Percentiles rank a stretch among this genome's conserved stretches.
phyloP scores from a whole-genome alignment of 2,113 vertebrate species.

The Cnemophilus loriae region DNA sequence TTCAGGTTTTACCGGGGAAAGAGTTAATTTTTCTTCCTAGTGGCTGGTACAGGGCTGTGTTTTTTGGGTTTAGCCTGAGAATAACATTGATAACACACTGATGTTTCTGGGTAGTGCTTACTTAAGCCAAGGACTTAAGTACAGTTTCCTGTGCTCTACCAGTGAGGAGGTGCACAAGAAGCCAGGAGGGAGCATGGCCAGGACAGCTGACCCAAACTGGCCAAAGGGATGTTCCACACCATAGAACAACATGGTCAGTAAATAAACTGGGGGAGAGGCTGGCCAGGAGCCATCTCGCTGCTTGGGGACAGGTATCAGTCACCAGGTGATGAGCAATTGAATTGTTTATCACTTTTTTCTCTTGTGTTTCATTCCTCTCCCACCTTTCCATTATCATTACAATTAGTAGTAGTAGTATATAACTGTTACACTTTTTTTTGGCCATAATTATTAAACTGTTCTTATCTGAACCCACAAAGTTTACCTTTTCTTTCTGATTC shows the following conservation, averaged over 20 bases:
- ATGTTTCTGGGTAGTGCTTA: neutral
- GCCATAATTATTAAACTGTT: neutral
- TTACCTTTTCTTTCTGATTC: neutral
- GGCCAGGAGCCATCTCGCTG: neutral
- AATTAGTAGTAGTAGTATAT: neutral
- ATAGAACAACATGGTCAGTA: rapidly evolving
- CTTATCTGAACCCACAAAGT: neutral
- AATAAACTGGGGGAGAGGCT: neutral
- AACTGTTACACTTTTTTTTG: neutral
- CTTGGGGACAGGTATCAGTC: no score
- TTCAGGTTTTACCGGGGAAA: neutral
- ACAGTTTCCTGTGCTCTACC: neutral
- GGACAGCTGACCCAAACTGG: neutral
- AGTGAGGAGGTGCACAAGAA: neutral
- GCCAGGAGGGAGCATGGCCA: neutral
- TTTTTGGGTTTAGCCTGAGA: neutral
- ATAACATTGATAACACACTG: neutral
- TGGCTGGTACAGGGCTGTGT: neutral
- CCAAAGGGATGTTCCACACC: neutral
- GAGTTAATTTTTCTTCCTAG: neutral
- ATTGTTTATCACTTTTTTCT: neutral
- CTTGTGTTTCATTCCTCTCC: neutral
- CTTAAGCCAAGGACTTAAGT: neutral
- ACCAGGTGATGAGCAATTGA: neutral
- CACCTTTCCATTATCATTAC: neutral